phyloP scores from a whole-genome alignment of 92 coral and sea anemone genomes.

The Heliopora coerulea region DNA sequence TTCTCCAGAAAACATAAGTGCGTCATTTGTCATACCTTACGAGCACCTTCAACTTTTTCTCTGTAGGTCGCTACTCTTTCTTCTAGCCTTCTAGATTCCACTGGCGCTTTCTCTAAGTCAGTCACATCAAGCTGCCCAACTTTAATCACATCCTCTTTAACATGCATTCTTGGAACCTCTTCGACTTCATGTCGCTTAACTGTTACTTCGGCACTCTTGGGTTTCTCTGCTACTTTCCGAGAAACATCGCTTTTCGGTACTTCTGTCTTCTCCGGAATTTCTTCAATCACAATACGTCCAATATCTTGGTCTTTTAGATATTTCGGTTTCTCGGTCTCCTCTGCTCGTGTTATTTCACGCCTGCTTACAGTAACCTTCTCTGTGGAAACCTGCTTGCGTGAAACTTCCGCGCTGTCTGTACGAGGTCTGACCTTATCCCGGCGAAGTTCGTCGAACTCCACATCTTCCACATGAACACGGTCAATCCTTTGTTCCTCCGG shows the following conservation, averaged over 20 bases:
- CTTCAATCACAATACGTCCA: constrained; percentile 42
- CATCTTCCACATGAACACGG: neutral
- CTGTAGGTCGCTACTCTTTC: neutral
- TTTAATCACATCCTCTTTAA: constrained; percentile 13
- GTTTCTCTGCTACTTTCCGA: neutral
- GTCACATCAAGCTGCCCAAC: constrained; percentile 2
- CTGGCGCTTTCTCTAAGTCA: neutral
- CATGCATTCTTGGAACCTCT: neutral
- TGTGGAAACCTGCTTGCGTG: neutral
- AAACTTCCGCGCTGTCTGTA: neutral
- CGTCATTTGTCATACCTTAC: constrained; percentile 6
- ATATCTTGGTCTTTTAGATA: neutral
- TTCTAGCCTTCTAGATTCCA: neutral
- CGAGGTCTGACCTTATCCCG: neutral
- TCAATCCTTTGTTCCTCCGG: constrained; percentile 5
- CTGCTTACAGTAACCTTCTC: constrained; percentile 8
- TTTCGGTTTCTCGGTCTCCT: neutral
- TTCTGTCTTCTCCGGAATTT: constrained; percentile 26
- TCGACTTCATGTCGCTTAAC: neutral
- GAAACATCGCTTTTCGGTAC: neutral
- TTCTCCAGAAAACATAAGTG: no score
- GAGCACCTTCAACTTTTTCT: neutral
- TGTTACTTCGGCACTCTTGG: neutral
- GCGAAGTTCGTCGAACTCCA: constrained; percentile 4
- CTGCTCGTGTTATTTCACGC: neutral